These are phyloP conservation scores for Pelecanoides urinatrix DNA, from an alignment of 2,113 vertebrate species.

Conservation along the genomic window DNA sequence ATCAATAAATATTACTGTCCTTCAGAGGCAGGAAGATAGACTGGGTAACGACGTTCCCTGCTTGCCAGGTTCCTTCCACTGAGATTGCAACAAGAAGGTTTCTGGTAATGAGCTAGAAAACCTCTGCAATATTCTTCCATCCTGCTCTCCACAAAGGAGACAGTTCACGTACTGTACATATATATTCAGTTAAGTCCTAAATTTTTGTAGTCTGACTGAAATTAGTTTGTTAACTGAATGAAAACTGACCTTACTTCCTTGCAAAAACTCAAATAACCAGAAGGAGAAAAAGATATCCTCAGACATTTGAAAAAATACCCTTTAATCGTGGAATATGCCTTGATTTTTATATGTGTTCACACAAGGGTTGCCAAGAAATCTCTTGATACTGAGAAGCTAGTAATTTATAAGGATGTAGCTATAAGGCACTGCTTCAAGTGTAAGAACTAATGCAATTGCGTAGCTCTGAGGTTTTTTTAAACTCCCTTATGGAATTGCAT, in stretches of 20 bases:
- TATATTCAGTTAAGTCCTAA: neutral
- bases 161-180: neutral
- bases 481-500: neutral
- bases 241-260: neutral
- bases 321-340: neutral
- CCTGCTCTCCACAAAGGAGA: neutral
- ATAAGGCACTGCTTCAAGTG: neutral
- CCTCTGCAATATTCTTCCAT: neutral
- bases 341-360: neutral
- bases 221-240: neutral
- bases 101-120: neutral
- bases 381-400: neutral
- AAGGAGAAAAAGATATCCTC: neutral
- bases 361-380: neutral
- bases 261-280: neutral
- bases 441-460: neutral
- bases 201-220: neutral
- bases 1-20: neutral
- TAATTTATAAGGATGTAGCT: neutral
- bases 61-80: neutral
- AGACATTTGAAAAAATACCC: neutral
- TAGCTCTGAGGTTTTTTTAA: neutral
- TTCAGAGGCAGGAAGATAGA: neutral
- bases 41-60: neutral
- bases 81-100: neutral